Base-by-base conservation (phyloP, 2,797 vertebrate genomes). In the Liasis olivaceus region DNA sequence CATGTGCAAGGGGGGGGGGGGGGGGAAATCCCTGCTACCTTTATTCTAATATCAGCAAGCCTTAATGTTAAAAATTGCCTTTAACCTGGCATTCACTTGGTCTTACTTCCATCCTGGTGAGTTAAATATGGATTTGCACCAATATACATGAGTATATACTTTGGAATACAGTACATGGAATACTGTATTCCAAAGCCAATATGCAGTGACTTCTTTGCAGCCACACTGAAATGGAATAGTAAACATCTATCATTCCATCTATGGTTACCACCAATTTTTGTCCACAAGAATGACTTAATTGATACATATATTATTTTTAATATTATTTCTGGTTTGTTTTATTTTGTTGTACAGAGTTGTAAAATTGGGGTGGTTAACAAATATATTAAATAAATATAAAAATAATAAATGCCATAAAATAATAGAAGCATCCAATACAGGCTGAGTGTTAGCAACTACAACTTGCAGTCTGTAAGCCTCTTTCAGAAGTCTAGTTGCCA, bases 371-470 rank as follows among this genome's bases (percentile, higher is more conserved):
- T 81, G 42, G 36, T 81, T 47, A 81, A 81, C 36, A 9, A 81
- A 81, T 47, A 24, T 36, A 47, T 2, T 81, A 81, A 81, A 81
- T 12, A 42, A 66, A 66, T 28, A 3, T 64, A 26, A 26, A 64
- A 64, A 28, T 66, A 14, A 59, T 0, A 2, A 91, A 81, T 54
- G 31, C 47, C 54, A 9, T 63, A 69, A 91, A 86, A 91, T 94
- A 93, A 95, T 92, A 94, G 72, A 94, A 54, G 66, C 92, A 26
- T 93, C 94, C 93, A 94, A 89, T 95, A 92, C 91, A 92, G 92
- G 87, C n/a, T 93, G 93, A 91, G 91, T 91, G 88, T 91, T 1
- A 1, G 93, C 91, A 94, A 95, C 92, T 94, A 93, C 93, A 95
- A 81, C 42, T 81, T 24, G 8, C 4, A 9, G 15, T 47, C 42